These are phyloP conservation scores for Pseudonaja textilis DNA, from an alignment of 2,113 vertebrate species.

Conservation along the genomic window DNA sequence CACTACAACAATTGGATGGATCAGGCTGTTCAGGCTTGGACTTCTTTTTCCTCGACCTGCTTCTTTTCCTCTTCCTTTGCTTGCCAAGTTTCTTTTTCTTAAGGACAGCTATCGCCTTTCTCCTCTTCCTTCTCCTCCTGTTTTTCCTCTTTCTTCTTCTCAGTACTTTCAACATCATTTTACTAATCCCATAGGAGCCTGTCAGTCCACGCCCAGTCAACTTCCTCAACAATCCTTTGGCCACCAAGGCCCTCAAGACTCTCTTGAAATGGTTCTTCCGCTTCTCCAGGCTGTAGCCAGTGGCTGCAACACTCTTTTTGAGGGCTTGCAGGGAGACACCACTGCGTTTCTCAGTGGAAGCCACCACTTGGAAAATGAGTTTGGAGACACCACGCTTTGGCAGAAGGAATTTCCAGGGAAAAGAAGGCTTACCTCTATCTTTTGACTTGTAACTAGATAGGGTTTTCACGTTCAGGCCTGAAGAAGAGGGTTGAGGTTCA, in stretches of 20 bases:
- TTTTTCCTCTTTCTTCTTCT: not conserved
- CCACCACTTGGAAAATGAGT: constrained; percentile 14
- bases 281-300: constrained; percentile 16
- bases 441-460: not conserved
- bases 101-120: not conserved
- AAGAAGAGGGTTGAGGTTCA: not conserved
- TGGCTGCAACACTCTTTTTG: constrained; percentile 17
- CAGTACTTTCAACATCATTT: constrained; percentile 8
- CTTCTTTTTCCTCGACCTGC: not conserved
- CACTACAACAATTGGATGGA: not conserved
- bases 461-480: not conserved
- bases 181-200: constrained; percentile 27
- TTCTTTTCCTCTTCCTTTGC: not conserved
- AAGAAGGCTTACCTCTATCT: not conserved
- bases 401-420: constrained; percentile 8
- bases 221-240: constrained; percentile 17
- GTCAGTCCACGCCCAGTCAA: constrained; percentile 19
- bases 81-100: not conserved
- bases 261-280: constrained; percentile 15
- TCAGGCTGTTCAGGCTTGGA: not conserved
- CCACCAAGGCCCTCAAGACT: constrained; percentile 2
- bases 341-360: constrained; percentile 1
- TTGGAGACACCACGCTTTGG: constrained; percentile 21
- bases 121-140: not conserved
- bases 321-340: constrained; percentile 21